Evolutionary conservation across 1,140 invertebrate species (phyloP).

Genomic region (Harlomillsia oculata): DNA sequence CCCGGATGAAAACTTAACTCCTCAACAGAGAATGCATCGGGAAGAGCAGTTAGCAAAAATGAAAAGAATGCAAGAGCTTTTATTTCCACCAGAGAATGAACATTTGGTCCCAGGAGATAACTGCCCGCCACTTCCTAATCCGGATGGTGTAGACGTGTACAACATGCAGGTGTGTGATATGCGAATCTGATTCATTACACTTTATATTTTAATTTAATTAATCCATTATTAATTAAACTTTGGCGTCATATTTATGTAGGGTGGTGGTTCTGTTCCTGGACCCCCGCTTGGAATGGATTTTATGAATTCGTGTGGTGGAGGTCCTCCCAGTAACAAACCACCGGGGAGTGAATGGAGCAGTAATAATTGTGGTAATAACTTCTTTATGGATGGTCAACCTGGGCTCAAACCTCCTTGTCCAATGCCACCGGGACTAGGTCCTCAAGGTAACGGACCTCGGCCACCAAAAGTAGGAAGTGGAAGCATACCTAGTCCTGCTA

Average conservation of each 20-base stretch:
- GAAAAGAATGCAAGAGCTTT: constrained; percentile 81
- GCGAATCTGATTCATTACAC: too few relatives aligned
- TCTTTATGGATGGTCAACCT: constrained; percentile 33
- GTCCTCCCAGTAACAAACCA: constrained; percentile 24
- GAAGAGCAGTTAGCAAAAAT: constrained; percentile 85
- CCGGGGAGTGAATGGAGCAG: constrained; percentile 34
- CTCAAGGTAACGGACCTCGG: constrained; percentile 36
- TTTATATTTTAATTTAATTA: not conserved
- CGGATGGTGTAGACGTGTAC: constrained; percentile 34
- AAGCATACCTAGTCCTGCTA: constrained; percentile 36
- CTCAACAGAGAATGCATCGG: constrained; percentile 84
- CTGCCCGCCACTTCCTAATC: constrained; percentile 30
- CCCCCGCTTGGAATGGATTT: constrained; percentile 30
- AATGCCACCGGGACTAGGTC: constrained; percentile 36
- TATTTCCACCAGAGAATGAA: constrained; percentile 64
- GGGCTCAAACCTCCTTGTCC: constrained; percentile 28
- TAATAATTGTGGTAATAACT: constrained; percentile 29
- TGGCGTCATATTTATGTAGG: constrained; percentile 9
- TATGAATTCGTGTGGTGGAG: constrained; percentile 18
- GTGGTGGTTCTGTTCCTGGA: constrained; percentile 16
- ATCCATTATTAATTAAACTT: not conserved
- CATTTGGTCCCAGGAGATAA: constrained; percentile 25
- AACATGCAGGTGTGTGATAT: constrained; percentile 41
- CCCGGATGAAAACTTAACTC: constrained; percentile 91
- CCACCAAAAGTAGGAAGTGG: constrained; percentile 30